phyloP scores from a whole-genome alignment of 2,888 invertebrate genomes.

The Mellilla xanthometata region DNA sequence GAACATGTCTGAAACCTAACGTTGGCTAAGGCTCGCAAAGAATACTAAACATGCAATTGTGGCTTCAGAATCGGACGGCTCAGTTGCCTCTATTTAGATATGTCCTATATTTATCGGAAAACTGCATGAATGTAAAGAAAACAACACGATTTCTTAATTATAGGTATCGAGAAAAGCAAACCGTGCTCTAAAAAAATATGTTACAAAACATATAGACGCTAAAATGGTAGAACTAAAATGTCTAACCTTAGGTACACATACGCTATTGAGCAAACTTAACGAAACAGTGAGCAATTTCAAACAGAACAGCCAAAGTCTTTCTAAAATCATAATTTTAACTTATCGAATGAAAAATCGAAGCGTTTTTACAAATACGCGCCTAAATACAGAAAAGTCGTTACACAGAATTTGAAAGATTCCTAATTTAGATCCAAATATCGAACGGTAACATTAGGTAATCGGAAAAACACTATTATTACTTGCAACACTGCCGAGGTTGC shows the following conservation, averaged over 20 bases:
- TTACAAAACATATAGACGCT: slow-evolving; percentile 56
- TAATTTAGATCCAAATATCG: slow-evolving; percentile 25
- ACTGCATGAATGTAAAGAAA: slow-evolving; percentile 13
- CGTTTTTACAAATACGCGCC: slow-evolving; percentile 17
- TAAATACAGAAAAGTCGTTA: slow-evolving; percentile 17
- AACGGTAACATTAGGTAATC: slow-evolving; percentile 37
- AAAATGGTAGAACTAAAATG: slow-evolving; percentile 56
- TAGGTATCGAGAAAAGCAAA: slow-evolving; percentile 72
- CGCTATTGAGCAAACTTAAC: slow-evolving; percentile 81
- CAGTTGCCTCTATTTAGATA: slow-evolving; percentile 38
- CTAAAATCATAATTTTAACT: slow-evolving; percentile 17
- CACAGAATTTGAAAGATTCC: slow-evolving; percentile 24
- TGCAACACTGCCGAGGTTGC: slow-evolving; percentile 59
- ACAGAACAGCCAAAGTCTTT: slow-evolving; percentile 45
- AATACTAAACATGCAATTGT: slow-evolving; percentile 29
- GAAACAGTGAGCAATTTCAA: slow-evolving; percentile 72
- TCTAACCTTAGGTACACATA: slow-evolving; percentile 65
- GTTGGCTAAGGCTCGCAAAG: slow-evolving; percentile 26
- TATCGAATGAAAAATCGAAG: slow-evolving; percentile 9
- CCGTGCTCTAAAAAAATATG: slow-evolving; percentile 77
- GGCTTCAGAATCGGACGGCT: slow-evolving; percentile 65
- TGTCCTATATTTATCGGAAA: slow-evolving; percentile 35
- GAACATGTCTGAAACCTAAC: slow-evolving; percentile 51
- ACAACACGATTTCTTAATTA: slow-evolving; percentile 61
- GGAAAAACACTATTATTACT: slow-evolving; percentile 29